Base-by-base conservation (phyloP, 37 sponge, comb jelly and placozoan species). In the Hexactinellida sp. region DNA sequence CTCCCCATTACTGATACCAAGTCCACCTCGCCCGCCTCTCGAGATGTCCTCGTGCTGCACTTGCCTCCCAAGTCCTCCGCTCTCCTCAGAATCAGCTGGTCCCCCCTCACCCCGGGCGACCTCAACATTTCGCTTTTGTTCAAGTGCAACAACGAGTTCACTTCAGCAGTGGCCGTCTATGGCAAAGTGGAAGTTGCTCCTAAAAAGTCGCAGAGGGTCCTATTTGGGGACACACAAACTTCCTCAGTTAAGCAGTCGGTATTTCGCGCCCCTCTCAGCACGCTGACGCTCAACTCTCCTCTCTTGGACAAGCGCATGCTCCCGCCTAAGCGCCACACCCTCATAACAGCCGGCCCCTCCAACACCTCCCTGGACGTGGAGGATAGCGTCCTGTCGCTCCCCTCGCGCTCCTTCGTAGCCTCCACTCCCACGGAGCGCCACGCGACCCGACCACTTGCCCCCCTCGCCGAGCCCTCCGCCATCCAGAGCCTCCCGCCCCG, bases 51-150 rank as follows among this genome's bases (percentile, higher is more conserved):
- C 16, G 13, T 47, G 13, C 16, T 19, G 13, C 76, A 63, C 34
- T 63, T 63, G 76, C 76, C 76, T 63, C 76, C 76, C 5, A 63
- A 63, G 3, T 63, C 76, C 5, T 63, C 76, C 3, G 76, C 76
- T n/a, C 76, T 63, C 19, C 25, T 63, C 25, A 7, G 30, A 10
- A 63, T 63, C 21, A 63, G 19, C 25, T 63, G 76, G 76, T 21
- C 76, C 5, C 76, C 76, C 5, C 3, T n/a, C 25, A 25, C 13
- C 76, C 21, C 76, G 13, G 76, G 13, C 3, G 76, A 63, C 30
- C 76, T 63, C 34, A 5, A 63, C 76, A 25, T 7, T 7, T 63
- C 76, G 76, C 76, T 63, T 23, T 5, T n/a, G 3, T 63, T 63
- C 76, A 63, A 25, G 34, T 63, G 76, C 19, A 23, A 23, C 30